Base-by-base conservation (phyloP, 2,888 invertebrate species). In the Oscheius sp. region DNA sequence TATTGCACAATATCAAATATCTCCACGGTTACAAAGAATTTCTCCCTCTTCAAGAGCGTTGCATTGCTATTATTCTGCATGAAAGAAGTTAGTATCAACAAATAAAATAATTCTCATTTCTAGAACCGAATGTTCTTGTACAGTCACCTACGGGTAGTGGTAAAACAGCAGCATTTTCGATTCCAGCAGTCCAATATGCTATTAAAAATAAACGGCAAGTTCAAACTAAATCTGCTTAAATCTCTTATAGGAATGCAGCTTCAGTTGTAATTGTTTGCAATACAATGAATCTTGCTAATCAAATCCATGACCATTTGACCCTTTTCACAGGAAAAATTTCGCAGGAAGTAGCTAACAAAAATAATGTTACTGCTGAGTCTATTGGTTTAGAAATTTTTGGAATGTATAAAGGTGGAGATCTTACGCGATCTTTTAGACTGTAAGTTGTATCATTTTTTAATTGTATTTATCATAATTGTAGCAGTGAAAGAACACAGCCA, bases 71-170 rank as follows among this genome's bases (percentile, higher is more conserved):
- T 52, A n/a, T 66, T 12, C 35, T 66, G 1, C 27, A 66, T 52
- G 27, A 25, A 29, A 16, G 18, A 2, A 49, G 66, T 66, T n/a
- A 25, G 29, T 23, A 9, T 13, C 25, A 27, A 3, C 52, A n/a
- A 23, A 23, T 23, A 6, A 5, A 3, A 6, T 3, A 35, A n/a
- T n/a, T n/a, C n/a, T n/a, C n/a, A n/a, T n/a, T n/a, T n/a, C n/a
- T n/a, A 66, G 49, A 18, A 18, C 52, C 25, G 16, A 52, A 41
- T 35, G 35, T 72, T 1, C 35, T 72, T 1, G 72, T 72, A 16
- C 64, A 66, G 18, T 53, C 72, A 5, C 72, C 64, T 6, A 72
- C 72, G 1, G 72, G 72, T 3, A 58, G 58, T 55, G 72, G 72
- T 12, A 72, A 72, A 52, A 72, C 72, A 5, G 72, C 72, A 21